phyloP scores from a whole-genome alignment of 2,797 vertebrate genomes.

The Darevskia mixta region DNA sequence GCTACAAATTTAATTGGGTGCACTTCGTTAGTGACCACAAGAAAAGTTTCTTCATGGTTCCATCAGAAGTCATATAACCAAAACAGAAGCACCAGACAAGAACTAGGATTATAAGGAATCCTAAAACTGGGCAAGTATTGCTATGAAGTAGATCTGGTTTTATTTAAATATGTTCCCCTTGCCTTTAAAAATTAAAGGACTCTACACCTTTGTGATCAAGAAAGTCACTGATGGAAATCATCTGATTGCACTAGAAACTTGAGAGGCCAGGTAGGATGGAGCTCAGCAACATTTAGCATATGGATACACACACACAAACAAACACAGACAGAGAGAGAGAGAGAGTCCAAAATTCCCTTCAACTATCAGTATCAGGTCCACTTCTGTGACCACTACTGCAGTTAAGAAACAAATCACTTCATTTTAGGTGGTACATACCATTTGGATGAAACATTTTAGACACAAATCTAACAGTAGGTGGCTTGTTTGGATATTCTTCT shows the following conservation, averaged over 20 bases:
- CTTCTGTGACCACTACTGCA: background rate
- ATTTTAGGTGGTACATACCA: conserved; percentile 81
- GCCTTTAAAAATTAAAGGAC: background rate
- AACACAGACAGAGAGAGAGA: no score
- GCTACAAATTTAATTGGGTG: background rate
- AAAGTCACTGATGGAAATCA: background rate
- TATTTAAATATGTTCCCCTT: background rate
- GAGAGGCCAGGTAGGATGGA: background rate
- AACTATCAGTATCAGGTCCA: background rate
- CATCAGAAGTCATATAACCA: background rate
- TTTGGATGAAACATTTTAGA: conserved; percentile 99
- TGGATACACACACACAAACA: no score
- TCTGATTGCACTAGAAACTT: background rate
- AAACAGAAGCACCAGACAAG: background rate
- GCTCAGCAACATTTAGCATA: background rate
- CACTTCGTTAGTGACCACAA: background rate
- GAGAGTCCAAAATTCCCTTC: background rate
- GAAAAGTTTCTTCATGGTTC: background rate
- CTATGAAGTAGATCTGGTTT: background rate
- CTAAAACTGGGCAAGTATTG: background rate
- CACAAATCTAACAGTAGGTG: conserved; percentile 98
- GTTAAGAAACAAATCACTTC: background rate
- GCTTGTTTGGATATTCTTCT: conserved; percentile 99
- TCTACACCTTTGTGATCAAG: background rate
- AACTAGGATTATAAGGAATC: background rate